Evolutionary conservation across 2,797 vertebrate species (phyloP), one percentile per base, ranked within the genome.

Genomic region (Catharus ustulatus): DNA sequence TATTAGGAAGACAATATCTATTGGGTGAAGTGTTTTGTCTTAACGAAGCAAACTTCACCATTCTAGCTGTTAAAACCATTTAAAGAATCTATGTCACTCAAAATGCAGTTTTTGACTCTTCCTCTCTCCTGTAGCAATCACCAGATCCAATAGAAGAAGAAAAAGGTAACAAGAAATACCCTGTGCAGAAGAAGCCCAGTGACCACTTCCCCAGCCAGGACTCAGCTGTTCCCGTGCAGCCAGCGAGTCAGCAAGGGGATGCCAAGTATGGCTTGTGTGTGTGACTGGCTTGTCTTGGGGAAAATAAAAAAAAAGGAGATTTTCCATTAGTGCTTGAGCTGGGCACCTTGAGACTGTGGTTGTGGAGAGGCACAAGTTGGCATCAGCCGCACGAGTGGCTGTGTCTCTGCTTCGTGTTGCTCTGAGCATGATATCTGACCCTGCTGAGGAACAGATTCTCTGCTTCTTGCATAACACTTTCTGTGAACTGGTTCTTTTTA

Each of bases 171-270:
- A 98, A 94, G 62, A 99, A 98, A 82, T 93, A 81, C 15, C 76
- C 92, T 55, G 80, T 97, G 5, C 78, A 98, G 43, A 98, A 98
- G 93, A 98, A 98, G 73, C 90, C 96, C 0, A 95, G 97, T 9
- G 99, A 99, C 4, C 40, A 63, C 19, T 82, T 96, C 4, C 43
- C 94, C 22, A 48, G 87, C 38, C 95, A 82, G 0, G 99, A 99
- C 5, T 55, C 80, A 0, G 43, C 36, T 2, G 6, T 42, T 36
- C 21, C 87, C 2, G 55, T 51, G 71, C 96, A 97, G 43, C 90
- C 93, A 24, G 93, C 97, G 2, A 91, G 96, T 38, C 95, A 98
- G 66, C 98, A 95, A 42, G 59, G 89, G 3, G 98, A 98, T 92
- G 96, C 97, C 42, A 98, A 89, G 98, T 98, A 94, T 11, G 98